A percentile compares a stretch with the other conserved stretches of the same genome.
Conservation (phyloP, 92 coral and sea anemone genomes). For the Parazoanthus swiftii region DNA sequence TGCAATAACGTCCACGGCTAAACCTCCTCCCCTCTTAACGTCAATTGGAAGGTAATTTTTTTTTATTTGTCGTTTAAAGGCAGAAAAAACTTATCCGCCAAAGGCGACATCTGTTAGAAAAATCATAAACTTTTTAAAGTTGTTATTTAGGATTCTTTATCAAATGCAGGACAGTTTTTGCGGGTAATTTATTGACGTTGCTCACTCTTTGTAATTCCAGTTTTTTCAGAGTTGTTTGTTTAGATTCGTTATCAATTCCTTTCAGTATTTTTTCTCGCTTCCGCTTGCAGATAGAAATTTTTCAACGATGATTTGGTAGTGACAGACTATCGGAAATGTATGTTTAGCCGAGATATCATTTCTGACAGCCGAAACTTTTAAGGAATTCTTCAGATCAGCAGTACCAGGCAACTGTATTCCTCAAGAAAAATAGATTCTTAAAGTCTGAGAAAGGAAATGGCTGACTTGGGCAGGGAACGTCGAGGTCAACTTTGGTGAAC, state of each 20-base stretch:
- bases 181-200: background rate
- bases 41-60: no score
- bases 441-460: background rate
- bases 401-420: background rate
- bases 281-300: constrained; percentile 27
- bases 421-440: background rate
- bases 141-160: background rate
- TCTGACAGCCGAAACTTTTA: constrained; percentile 31
- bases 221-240: background rate
- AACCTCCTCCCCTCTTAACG: no score
- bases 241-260: constrained; percentile 3
- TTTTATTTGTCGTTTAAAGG: no score
- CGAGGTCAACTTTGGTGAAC: constrained; percentile 36
- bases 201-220: background rate
- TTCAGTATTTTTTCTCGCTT: constrained; percentile 23
- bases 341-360: constrained; percentile 4
- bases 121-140: background rate
- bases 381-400: constrained; percentile 16
- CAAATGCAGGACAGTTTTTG: background rate
- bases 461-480: background rate
- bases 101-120: background rate
- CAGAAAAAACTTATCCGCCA: no score
- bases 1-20: no score
- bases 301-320: constrained; percentile 23
- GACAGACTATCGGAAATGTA: constrained; percentile 39